Base-by-base conservation (phyloP, 2,113 vertebrate genomes). In the Oreotrochilus melanogaster region DNA sequence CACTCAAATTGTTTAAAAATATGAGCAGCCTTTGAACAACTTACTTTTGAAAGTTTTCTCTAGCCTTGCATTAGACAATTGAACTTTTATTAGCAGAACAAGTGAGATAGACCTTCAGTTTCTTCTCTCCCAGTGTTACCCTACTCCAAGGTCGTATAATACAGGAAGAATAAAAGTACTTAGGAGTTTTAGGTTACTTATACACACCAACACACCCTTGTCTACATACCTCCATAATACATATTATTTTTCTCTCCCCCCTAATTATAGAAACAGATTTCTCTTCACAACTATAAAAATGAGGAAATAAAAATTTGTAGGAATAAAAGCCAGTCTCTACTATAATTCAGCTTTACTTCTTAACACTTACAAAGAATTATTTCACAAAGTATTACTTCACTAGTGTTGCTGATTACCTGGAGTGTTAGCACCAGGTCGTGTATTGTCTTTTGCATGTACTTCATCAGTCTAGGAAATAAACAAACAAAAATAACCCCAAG, bases 371-470 rank as follows among this genome's bases (percentile, higher is more conserved):
- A 62, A 48, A 51, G 17, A 2, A 51, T 30, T 43, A 35, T 28
- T 43, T 78, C 28, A 85, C 6, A 27, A 48, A 24, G 7, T 24
- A 13, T 42, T 88, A 28, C 16, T 86, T 76, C 51, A 51, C 17
- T 42, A 39, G 22, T 8, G 4, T 9, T 89, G 53, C 21, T 35
- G 33, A 87, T 97, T 93, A 99, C 99, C 99, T 96, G 99, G 66
- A 92, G 97, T 98, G 96, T 98, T 99, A 78, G 97, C 97, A 3
- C 99, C 99, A 70, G 99, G 98, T 92, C 98, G 97, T 48, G 99
- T 99, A 96, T 99, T 99, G 78, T 99, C 99, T 97, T 99, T 99
- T 72, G 99, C 98, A 56, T 99, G 99, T 10, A 99, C 99, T 84
- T 99, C 99, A 96, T 99, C 99, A 18, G 99, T 99, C 99, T 99